Percentiles rank a stretch among this genome's conserved stretches.
These are phyloP conservation scores for Danaus chrysippus DNA, from an alignment of 2,888 invertebrate genomes.

Conservation along the genomic window DNA sequence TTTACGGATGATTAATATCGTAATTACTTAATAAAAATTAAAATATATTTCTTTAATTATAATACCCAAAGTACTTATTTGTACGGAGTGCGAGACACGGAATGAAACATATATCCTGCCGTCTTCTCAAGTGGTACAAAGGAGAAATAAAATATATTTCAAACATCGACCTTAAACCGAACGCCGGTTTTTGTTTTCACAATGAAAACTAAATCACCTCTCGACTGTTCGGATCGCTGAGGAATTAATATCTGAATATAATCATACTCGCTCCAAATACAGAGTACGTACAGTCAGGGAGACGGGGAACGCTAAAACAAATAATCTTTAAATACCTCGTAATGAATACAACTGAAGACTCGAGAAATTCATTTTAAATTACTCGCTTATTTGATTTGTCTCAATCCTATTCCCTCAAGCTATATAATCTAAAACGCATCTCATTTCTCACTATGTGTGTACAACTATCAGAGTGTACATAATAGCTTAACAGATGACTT, in stretches of 20 bases:
- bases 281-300: neutral
- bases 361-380: neutral
- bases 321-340: neutral
- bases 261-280: neutral
- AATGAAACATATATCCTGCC: neutral
- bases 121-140: neutral
- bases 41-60: no score
- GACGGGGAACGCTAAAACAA: neutral
- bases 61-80: no score
- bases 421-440: no score
- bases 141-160: neutral
- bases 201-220: slow-evolving; percentile 1
- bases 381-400: neutral
- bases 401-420: neutral
- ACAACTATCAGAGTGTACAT: neutral
- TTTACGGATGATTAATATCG: neutral
- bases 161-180: neutral
- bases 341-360: neutral
- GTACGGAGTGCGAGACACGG: no score
- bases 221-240: neutral
- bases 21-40: no score
- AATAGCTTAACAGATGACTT: neutral
- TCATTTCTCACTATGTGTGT: no score
- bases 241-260: slow-evolving; percentile 2
- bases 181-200: slow-evolving; percentile 1